These are phyloP conservation scores for Amblyopsis hoosieri DNA, from an alignment of 2,797 vertebrate genomes.

Conservation along the genomic window DNA sequence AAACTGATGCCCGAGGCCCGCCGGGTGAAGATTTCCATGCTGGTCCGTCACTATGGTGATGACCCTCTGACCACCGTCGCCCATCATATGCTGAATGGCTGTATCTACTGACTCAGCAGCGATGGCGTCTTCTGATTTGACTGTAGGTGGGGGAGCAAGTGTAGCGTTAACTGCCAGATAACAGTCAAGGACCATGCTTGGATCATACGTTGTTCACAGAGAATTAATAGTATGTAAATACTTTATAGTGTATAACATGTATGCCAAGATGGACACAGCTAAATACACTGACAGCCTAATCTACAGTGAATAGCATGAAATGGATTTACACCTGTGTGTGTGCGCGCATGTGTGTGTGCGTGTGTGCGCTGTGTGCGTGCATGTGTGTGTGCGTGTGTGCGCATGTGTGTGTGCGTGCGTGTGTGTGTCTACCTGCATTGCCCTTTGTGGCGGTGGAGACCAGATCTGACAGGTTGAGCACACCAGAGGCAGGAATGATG, in stretches of 20 bases:
- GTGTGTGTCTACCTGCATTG: constrained; percentile 20
- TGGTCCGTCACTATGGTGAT: constrained; percentile 79
- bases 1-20: constrained; percentile 69
- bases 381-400: no score
- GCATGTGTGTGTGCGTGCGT: neutral
- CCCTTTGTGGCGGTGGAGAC: constrained; percentile 62
- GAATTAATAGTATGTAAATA: no score
- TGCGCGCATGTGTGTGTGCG: no score
- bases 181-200: no score
- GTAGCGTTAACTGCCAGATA: neutral
- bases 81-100: constrained; percentile 65
- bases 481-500: constrained; percentile 68
- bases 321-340: no score
- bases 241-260: neutral
- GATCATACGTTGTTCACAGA: no score
- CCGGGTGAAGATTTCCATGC: constrained; percentile 64
- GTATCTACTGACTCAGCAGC: constrained; percentile 55
- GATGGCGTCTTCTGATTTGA: constrained; percentile 54
- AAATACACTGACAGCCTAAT: no score
- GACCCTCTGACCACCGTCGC: constrained; percentile 73
- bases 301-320: no score
- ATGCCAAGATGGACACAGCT: neutral
- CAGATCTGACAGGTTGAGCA: constrained; percentile 65
- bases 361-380: no score
- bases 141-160: constrained; percentile 39